Conservation (phyloP, 1,140 invertebrate species). For the Danaus melanippus region DNA sequence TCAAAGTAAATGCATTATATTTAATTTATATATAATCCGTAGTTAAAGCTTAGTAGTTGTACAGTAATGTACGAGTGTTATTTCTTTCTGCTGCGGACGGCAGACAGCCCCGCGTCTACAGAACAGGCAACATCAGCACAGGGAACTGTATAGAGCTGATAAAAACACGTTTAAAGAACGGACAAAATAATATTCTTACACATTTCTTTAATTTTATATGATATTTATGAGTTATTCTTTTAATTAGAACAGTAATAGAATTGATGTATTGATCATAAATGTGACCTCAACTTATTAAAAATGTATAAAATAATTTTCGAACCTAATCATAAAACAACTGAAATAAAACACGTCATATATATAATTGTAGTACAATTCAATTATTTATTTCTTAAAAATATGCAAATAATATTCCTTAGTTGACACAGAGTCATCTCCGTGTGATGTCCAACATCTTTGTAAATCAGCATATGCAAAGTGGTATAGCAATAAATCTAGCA, state of each 20-base stretch:
- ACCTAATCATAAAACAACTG: too few species aligned
- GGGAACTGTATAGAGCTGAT: constrained; percentile 38
- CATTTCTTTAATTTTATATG: too few species aligned
- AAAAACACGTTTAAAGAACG: constrained; percentile 10
- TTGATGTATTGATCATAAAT: too few species aligned
- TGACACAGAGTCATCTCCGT: constrained; percentile 24
- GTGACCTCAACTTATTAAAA: too few species aligned
- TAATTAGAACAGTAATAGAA: too few species aligned
- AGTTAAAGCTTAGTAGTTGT: constrained; percentile 26
- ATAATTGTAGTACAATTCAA: too few species aligned
- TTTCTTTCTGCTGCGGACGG: constrained; percentile 63
- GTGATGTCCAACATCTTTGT: constrained; percentile 55
- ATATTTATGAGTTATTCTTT: too few species aligned
- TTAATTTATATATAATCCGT: constrained; percentile 17
- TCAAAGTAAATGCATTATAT: too few species aligned
- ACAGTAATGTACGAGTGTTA: constrained; percentile 31
- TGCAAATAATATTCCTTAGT: too few species aligned
- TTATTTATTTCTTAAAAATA: too few species aligned
- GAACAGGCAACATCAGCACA: constrained; percentile 54
- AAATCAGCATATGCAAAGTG: constrained; percentile 75
- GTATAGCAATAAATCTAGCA: constrained; percentile 73
- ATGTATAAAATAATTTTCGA: too few species aligned
- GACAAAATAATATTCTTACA: constrained; percentile 1
- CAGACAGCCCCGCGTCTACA: constrained; percentile 54
- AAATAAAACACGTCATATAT: too few species aligned